Base-by-base conservation (phyloP, 1,140 invertebrate genomes). In the Caenorhabditis brenneri region DNA sequence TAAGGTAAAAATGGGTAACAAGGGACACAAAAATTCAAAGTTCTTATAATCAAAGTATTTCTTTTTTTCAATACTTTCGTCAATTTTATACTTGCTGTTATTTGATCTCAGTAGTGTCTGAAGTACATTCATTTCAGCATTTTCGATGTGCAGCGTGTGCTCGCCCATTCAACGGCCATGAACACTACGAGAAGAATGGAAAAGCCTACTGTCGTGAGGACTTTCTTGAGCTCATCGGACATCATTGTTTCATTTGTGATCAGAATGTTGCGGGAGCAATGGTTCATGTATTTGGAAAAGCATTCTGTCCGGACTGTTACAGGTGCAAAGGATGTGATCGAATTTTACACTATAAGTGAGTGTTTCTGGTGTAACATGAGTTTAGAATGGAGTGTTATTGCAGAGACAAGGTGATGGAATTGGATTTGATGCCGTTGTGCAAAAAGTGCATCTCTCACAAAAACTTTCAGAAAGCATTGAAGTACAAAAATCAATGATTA, bases 321-420 rank as follows among this genome's bases (percentile, higher is more conserved):
- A 36, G 27, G 19, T 84, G 83, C 49, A 24, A 22, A 39, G 48
- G 48, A 24, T 84, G 83, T 36, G 49, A 84, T 48, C n/a, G 15
- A 7, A 39, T 33, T 31, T 39, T 84, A 16, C 51, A 49, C 29
- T 33, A 79, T 39, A 84, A 80, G 83, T 84, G n/a, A 60, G 78
- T 79, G n/a, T n/a, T 51, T 16, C 10, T 24, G 1, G 12, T 42
- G 5, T 6, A 42, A 42, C 27, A 9, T 16, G 22, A 19, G 4
- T 29, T 3, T 12, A 24, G 29, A 16, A 29, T 19, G 22, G 1
- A 1, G 7, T 27, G 9, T 29, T 0, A 3, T 55, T 84, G 65
- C 29, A 84, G 83, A 53, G 83, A 84, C 42, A 84, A 84, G 53
- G 83, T 84, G 1, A 51, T 80, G 33, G 83, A 84, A 16, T 29